Conservation (phyloP, 2,113 vertebrate species). For the Spheniscus mendiculus region DNA sequence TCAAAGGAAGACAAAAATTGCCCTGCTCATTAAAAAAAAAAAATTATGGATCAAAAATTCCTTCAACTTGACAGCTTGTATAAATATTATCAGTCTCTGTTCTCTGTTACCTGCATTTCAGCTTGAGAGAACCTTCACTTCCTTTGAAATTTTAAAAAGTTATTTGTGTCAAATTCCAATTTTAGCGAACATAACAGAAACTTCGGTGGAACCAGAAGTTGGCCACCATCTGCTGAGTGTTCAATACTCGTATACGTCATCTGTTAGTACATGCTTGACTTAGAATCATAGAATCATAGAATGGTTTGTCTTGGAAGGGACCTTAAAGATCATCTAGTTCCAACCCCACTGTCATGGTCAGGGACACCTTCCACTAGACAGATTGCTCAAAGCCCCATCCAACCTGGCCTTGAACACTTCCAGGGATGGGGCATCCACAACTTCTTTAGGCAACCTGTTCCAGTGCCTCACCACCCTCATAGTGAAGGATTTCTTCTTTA, state of each 20-base stretch:
- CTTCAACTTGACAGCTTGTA: background rate
- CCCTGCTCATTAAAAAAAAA: background rate
- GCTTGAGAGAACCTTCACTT: background rate
- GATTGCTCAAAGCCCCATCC: no score
- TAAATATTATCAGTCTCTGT: background rate
- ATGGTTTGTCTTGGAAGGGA: no score
- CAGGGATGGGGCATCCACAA: no score
- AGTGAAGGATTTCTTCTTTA: no score
- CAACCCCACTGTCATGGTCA: no score
- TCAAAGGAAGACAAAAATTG: background rate
- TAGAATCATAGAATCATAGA: no score
- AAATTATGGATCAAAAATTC: background rate
- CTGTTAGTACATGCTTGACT: background rate
- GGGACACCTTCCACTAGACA: no score
- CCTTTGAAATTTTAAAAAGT: background rate
- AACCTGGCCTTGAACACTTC: no score
- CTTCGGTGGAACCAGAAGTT: background rate
- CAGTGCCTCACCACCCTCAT: no score
- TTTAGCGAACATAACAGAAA: background rate
- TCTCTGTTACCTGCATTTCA: background rate
- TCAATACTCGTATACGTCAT: background rate
- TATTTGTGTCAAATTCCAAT: background rate
- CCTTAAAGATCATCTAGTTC: no score
- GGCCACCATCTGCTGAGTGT: background rate
- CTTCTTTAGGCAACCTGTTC: no score